These are phyloP conservation scores for Pao palembangensis DNA, from an alignment of 2,113 vertebrate species.

Conservation along the genomic window DNA sequence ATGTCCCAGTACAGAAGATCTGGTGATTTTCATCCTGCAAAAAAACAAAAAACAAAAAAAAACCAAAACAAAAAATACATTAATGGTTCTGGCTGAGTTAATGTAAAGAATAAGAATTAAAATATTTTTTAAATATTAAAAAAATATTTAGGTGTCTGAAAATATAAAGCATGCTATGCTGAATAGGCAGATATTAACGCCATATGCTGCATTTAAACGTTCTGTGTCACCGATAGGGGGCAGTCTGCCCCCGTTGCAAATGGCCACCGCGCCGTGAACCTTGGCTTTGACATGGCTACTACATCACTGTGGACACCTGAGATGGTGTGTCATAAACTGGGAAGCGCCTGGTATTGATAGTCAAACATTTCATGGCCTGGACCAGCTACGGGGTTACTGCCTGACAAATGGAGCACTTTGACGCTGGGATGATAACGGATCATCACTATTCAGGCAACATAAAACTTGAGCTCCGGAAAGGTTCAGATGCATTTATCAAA, in stretches of 20 bases:
- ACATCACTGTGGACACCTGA: constrained; percentile 44
- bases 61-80: no score
- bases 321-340: constrained; percentile 51
- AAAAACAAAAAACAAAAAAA: no score
- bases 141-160: neutral
- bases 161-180: no score
- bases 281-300: constrained; percentile 36
- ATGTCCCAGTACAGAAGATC: constrained; percentile 33
- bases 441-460: constrained; percentile 63
- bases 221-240: constrained; percentile 50
- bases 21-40: constrained; percentile 23
- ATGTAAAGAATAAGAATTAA: no score
- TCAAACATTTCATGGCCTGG: constrained; percentile 36
- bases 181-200: no score
- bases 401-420: constrained; percentile 55
- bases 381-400: constrained; percentile 33
- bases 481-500: constrained; percentile 63
- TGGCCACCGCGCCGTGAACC: constrained; percentile 33
- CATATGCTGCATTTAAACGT: no score
- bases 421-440: constrained; percentile 58
- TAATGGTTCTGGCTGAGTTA: no score
- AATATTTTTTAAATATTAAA: neutral
- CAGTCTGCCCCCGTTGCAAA: constrained; percentile 48
- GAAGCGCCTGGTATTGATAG: constrained; percentile 46
- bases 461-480: constrained; percentile 39